Evolutionary conservation across 2,113 vertebrate species (phyloP).

Genomic region (Calidris pugnax): DNA sequence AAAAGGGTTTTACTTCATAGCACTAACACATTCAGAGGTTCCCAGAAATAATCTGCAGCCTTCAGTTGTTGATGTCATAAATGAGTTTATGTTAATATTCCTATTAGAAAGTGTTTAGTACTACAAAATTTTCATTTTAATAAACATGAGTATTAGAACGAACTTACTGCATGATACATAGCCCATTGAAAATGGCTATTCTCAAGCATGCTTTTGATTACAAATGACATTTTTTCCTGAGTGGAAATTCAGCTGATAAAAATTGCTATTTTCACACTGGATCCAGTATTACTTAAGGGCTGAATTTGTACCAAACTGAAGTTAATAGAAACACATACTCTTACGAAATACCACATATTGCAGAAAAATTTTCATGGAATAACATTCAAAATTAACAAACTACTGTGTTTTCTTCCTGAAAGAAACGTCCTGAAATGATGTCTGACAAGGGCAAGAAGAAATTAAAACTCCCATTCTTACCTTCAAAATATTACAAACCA

Average conservation of each 20-base stretch:
- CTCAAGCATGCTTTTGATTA: neutral
- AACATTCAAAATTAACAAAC: neutral
- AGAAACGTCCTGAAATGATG: neutral
- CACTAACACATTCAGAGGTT: neutral
- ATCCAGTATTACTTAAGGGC: neutral
- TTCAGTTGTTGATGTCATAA: neutral
- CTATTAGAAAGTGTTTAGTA: neutral
- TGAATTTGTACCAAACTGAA: neutral
- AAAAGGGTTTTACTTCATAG: neutral
- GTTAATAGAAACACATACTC: neutral
- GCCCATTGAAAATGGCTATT: neutral
- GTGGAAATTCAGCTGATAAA: conserved; percentile 4
- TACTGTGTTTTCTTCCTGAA: neutral
- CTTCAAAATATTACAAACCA: neutral
- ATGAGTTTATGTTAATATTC: neutral
- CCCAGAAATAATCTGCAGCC: neutral
- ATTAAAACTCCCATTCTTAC: neutral
- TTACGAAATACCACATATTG: neutral
- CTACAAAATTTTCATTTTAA: neutral
- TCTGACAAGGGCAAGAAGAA: neutral
- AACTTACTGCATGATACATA: neutral
- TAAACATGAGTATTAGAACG: neutral
- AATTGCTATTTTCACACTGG: neutral
- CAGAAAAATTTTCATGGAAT: neutral
- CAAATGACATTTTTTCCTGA: neutral